These are phyloP conservation scores for Leucania comma DNA, from an alignment of 2,888 invertebrate genomes.

Conservation along the genomic window DNA sequence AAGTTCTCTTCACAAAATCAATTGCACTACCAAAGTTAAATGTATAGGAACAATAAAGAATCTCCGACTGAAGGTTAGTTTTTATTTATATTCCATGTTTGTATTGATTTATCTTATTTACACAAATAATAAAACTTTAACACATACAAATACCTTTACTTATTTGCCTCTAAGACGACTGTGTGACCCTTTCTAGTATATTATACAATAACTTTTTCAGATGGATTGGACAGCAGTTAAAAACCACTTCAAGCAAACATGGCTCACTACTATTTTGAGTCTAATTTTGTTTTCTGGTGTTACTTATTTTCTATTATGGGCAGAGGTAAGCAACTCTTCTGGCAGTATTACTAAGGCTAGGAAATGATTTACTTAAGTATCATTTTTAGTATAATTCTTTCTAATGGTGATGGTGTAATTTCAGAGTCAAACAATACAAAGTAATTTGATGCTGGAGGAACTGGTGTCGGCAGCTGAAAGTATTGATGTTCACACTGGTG, in stretches of 20 bases:
- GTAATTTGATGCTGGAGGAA: slow-evolving; percentile 95
- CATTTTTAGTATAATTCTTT: too few relatives aligned
- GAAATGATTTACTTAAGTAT: background rate
- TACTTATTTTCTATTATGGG: slow-evolving; percentile 94
- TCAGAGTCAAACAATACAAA: slow-evolving; percentile 95
- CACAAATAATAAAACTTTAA: background rate
- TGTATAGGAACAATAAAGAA: background rate
- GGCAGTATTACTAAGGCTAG: background rate
- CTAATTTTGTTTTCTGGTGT: slow-evolving; percentile 92
- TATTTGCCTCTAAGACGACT: background rate
- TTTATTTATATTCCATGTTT: background rate
- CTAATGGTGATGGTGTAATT: slow-evolving; percentile 3
- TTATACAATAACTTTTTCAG: slow-evolving; percentile 58
- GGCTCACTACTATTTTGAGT: slow-evolving; percentile 94
- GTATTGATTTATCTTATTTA: background rate
- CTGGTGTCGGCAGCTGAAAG: slow-evolving; percentile 90
- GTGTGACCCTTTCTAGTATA: background rate
- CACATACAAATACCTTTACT: background rate
- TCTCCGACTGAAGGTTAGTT: slow-evolving; percentile 20
- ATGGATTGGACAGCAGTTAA: slow-evolving; percentile 82
- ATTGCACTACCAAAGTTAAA: background rate
- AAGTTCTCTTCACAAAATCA: background rate
- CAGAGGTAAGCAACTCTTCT: slow-evolving; percentile 92
- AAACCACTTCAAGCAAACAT: slow-evolving; percentile 92
- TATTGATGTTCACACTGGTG: slow-evolving; percentile 93